Conservation (phyloP, 2,113 vertebrate genomes). For the Heteronetta atricapilla region DNA sequence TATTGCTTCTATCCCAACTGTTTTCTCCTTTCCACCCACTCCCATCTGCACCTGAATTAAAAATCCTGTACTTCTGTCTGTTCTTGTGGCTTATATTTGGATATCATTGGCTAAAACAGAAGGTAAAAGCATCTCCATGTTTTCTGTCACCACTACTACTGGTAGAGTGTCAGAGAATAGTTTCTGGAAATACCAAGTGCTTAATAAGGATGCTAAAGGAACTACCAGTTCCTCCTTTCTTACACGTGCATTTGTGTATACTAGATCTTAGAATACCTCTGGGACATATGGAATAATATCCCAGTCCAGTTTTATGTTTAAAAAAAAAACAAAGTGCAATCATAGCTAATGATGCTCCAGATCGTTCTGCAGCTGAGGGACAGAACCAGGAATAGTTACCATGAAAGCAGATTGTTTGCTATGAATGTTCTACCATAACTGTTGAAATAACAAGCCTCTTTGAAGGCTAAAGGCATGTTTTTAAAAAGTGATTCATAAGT, state of each 20-base stretch:
- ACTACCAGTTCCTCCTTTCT: not conserved
- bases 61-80: not conserved
- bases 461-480: not conserved
- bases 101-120: not conserved
- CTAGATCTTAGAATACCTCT: not conserved
- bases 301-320: not conserved
- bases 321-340: not conserved
- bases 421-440: not conserved
- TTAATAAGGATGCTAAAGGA: not conserved
- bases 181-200: not conserved
- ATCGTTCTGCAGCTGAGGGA: not conserved
- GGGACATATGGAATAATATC: not conserved
- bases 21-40: not conserved
- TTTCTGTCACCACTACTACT: not conserved
- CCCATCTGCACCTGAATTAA: not conserved
- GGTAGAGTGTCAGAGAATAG: not conserved
- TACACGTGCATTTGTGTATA: not conserved
- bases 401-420: conserved; percentile 3
- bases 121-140: not conserved
- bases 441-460: not conserved
- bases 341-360: not conserved
- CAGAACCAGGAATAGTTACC: not conserved
- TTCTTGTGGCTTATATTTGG: conserved; percentile 11
- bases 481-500: not conserved
- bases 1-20: not conserved